Evolutionary conservation across 2,797 vertebrate species (phyloP), one percentile per base, ranked within the genome.

Genomic region (Galaxias olidus): DNA sequence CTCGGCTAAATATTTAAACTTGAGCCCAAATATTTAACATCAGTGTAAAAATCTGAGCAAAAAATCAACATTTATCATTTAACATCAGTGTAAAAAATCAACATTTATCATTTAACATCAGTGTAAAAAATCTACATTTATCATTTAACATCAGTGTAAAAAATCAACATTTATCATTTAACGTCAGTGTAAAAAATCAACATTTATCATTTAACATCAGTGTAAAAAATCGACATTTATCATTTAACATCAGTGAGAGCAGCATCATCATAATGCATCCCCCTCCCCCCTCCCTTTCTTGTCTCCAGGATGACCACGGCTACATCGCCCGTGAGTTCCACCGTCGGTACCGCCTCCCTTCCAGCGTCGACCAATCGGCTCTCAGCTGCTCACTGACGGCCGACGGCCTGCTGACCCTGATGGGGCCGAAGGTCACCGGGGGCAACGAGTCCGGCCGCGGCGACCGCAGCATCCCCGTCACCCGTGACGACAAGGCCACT

Each of bases 321-420:
- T 98, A 95, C 87, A 93, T 98, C 72, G 93, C 97, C 45, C 95
- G 96, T 0, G 95, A 98, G 79, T 99, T 98, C 62, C 95, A 93
- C 72, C 96, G 96, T 78, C 94, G 96, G 63, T 98, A 98, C 91
- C 95, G 95, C 81, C 92, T 99, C 86, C 96, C 96, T 0, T 86
- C 94, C 84, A 94, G 79, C 0, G 90, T 98, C 69, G 95, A 98
- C 86, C 95, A 96, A 74, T 91, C 94, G 0, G 85, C 92, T 1
- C 85, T 99, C 78, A 92, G 84, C 87, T 98, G 96, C 88, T 91
- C 90, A 53, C 92, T 98, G 84, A 93, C 96, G 0, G 65, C 87
- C 0, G 96, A 98, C 0, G 97, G 96, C 58, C 91, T 98, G 88
- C 92, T 99, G 84, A 97, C 92, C 58, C 90, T 99, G 87, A 92